Conservation (phyloP, 2,888 invertebrate genomes). For the Arrhopalites spinosus region DNA sequence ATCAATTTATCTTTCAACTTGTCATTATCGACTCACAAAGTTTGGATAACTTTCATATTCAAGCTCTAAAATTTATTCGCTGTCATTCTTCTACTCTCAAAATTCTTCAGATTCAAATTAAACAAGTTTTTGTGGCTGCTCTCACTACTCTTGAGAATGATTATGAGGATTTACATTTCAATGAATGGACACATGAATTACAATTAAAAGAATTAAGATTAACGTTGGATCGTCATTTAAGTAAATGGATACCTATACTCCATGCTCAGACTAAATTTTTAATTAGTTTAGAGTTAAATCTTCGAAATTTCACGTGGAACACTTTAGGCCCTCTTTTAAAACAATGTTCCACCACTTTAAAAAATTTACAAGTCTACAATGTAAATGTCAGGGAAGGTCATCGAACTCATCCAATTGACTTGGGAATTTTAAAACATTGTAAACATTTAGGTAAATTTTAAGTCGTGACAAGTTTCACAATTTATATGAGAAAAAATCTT, state of each 20-base stretch:
- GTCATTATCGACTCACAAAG: constrained; percentile 35
- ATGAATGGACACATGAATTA: constrained; percentile 9
- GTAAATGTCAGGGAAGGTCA: constrained; percentile 34
- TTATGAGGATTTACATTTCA: not conserved
- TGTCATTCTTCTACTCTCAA: constrained; percentile 22
- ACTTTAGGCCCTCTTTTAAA: constrained; percentile 32
- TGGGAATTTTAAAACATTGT: constrained; percentile 33
- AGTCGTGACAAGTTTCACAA: too few species aligned
- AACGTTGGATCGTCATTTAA: constrained; percentile 26
- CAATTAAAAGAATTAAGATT: constrained; percentile 24
- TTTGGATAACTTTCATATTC: constrained; percentile 23
- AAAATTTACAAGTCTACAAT: constrained; percentile 30
- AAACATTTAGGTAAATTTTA: constrained; percentile 27
- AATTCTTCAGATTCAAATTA: constrained; percentile 27
- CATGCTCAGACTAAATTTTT: not conserved
- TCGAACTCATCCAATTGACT: constrained; percentile 36
- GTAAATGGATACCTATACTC: constrained; percentile 22
- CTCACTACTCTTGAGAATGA: not conserved
- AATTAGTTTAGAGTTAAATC: constrained; percentile 34
- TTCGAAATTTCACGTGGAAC: constrained; percentile 35
- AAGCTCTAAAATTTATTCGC: constrained; percentile 26
- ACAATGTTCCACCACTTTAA: constrained; percentile 24
- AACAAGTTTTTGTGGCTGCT: constrained; percentile 27
- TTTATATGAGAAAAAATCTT: too few species aligned
- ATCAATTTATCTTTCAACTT: constrained; percentile 26